Evolutionary conservation across 2,113 vertebrate genomes (phyloP), one percentile per base, ranked within the genome.

Genomic region (Rhea americana): DNA sequence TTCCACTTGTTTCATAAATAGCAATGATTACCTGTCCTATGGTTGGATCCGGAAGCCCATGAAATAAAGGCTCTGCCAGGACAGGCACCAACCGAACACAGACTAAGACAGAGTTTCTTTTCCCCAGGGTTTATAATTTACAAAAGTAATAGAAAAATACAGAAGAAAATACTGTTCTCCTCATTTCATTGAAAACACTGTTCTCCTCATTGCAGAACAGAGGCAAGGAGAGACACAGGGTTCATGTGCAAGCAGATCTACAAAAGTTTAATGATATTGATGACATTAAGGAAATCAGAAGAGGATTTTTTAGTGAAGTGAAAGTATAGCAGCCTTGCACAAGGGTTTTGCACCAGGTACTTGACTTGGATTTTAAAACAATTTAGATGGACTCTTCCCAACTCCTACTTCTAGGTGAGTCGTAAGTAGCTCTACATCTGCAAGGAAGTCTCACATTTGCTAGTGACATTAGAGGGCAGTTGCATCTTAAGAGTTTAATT

Each of bases 81-180:
- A 30, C 22, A 25, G 28, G 35, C 11, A 20, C 12, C 62, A 62
- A 10, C 66, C 71, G 48, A 88, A 61, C 4, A 41, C 51, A 18
- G 32, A 41, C 19, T 5, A 13, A 48, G 7, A 48, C 19, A 50
- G 45, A 63, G 32, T 39, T 77, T 22, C 43, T 75, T 73, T n/a
- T 24, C 41, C 41, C n/a, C 32, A 58, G 22, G 93, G 51, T 53
- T 86, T 25, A 25, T 12, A 6, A 7, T 45, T 66, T 86, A 11
- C 26, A 10, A 2, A 8, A 26, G 30, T 82, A 93, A 79, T 0
- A 20, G 45, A 70, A 58, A 85, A 58, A 1, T 4, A n/a, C 0
- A 2, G 35, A 53, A 68, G 47, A 61, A 75, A 79, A 14, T 6
- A 7, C 3, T 19, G 13, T 11, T 61, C 18, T 62, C 35, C 39